Conservation (phyloP, 2,888 invertebrate species). For the Lordiphosa fenestrarum region DNA sequence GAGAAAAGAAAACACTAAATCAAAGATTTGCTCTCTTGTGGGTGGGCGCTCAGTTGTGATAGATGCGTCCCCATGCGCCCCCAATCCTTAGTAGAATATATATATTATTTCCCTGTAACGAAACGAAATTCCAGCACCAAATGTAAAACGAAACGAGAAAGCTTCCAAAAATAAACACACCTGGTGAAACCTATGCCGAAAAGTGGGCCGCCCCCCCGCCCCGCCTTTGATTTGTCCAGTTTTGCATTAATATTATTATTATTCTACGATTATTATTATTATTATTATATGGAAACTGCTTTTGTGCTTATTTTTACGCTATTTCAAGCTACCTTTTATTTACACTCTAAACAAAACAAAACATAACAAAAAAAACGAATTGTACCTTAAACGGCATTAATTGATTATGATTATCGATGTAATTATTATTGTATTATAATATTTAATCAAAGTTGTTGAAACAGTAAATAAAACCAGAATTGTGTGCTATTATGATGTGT, state of each 20-base stretch:
- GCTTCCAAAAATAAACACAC: background rate
- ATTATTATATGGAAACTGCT: constrained; percentile 17
- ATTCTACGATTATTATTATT: constrained; percentile 17
- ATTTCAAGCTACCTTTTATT: constrained; percentile 26
- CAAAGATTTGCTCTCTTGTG: constrained; percentile 16
- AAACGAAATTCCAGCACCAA: constrained; percentile 11
- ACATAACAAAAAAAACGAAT: constrained; percentile 45
- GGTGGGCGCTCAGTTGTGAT: constrained; percentile 51
- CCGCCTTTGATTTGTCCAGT: constrained; percentile 23
- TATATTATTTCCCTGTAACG: background rate
- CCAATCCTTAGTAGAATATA: background rate
- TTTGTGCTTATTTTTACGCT: constrained; percentile 31
- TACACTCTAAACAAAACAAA: constrained; percentile 15
- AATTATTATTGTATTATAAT: constrained; percentile 31
- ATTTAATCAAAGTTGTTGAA: constrained; percentile 59
- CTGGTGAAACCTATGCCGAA: background rate
- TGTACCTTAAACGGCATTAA: constrained; percentile 66
- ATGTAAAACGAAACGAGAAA: constrained; percentile 15
- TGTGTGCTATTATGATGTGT: constrained; percentile 39
- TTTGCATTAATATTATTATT: constrained; percentile 12
- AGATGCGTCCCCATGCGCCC: constrained; percentile 24
- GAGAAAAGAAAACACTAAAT: background rate
- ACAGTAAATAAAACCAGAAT: constrained; percentile 49
- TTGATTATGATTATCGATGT: constrained; percentile 41
- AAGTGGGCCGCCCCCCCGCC: constrained; percentile 8